A percentile compares a stretch with the other conserved stretches of the same genome.
These are phyloP conservation scores for Bruchidius siliquastri DNA, from an alignment of 2,888 invertebrate genomes.

Conservation along the genomic window DNA sequence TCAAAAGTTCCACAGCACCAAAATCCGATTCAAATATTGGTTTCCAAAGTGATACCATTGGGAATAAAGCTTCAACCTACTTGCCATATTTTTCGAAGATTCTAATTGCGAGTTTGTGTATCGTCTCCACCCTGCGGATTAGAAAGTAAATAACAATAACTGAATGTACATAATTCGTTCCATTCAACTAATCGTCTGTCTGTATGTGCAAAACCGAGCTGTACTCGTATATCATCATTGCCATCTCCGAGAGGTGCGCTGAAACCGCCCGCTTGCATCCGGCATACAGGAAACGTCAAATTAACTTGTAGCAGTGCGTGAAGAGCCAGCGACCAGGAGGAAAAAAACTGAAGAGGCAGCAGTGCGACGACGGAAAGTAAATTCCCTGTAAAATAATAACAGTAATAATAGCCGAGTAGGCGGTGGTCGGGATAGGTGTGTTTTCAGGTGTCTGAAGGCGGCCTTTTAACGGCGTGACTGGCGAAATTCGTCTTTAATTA, in stretches of 20 bases:
- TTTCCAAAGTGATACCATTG: too few relatives aligned
- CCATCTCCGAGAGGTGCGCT: not conserved
- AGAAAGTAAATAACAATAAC: too few relatives aligned
- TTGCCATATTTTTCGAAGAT: too few relatives aligned
- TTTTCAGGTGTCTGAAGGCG: not conserved
- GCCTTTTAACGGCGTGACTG: constrained; percentile 17
- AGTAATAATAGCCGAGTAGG: not conserved
- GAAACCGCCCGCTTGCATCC: not conserved
- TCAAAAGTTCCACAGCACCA: too few relatives aligned
- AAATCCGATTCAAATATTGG: too few relatives aligned
- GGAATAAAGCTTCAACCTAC: too few relatives aligned
- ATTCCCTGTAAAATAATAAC: not conserved
- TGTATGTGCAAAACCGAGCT: constrained; percentile 1
- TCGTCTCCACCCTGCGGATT: too few relatives aligned
- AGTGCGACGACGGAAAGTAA: not conserved
- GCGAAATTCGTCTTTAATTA: constrained; percentile 25
- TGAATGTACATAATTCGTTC: too few relatives aligned
- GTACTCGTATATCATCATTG: not conserved
- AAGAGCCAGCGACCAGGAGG: not conserved
- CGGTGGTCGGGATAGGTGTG: not conserved
- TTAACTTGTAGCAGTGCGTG: not conserved
- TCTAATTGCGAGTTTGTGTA: too few relatives aligned
- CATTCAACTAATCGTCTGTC: constrained; percentile 3
- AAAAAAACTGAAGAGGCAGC: not conserved
- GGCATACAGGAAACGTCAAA: not conserved